Base-by-base conservation (phyloP, 2,888 invertebrate species). In the Falcaria lacertinaria region DNA sequence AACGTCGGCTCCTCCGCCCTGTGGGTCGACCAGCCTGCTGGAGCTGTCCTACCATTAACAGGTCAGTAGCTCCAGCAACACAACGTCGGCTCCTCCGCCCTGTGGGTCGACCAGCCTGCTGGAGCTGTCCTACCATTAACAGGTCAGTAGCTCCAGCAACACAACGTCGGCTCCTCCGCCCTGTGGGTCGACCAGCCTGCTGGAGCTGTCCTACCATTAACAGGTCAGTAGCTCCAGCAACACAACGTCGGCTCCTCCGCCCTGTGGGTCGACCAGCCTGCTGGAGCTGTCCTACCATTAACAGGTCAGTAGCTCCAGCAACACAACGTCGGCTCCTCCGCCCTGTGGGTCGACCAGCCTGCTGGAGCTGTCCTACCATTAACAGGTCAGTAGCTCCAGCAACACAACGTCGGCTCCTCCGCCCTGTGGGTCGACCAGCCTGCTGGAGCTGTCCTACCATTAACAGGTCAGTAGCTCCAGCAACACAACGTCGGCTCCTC, bases 301-400 rank as follows among this genome's bases (percentile, higher is more conserved):
- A n/a, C n/a, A n/a, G n/a, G n/a, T n/a, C n/a, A n/a, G n/a, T n/a
- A n/a, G 95, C 42, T 89, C 96, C 1, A 90, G 96, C 11, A 94
- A 95, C 55, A 97, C 79, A 97, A 97, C 69, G 94, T 97, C 22
- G 97, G 97, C 0, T 93, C 95, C 34, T 96, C 96, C 2, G 95
- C 94, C 0, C 81, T 97, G 0, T 96, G 93, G 90, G 97, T 97
- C 0, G 95, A 95, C 54, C 93, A 94, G 0, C 94, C 95, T 0
- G 92, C 94, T n/a, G n/a, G n/a, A n/a, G n/a, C n/a, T n/a, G n/a
- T n/a, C n/a, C n/a, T n/a, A n/a, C n/a, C n/a, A n/a, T n/a, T n/a
- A n/a, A n/a, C n/a, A n/a, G n/a, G n/a, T n/a, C n/a, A n/a, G n/a
- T n/a, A n/a, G 95, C 42, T 89, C 96, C 1, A 90, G 96, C 11